phyloP scores from a whole-genome alignment of 2,888 invertebrate species.

The Drosophila lutescens region DNA sequence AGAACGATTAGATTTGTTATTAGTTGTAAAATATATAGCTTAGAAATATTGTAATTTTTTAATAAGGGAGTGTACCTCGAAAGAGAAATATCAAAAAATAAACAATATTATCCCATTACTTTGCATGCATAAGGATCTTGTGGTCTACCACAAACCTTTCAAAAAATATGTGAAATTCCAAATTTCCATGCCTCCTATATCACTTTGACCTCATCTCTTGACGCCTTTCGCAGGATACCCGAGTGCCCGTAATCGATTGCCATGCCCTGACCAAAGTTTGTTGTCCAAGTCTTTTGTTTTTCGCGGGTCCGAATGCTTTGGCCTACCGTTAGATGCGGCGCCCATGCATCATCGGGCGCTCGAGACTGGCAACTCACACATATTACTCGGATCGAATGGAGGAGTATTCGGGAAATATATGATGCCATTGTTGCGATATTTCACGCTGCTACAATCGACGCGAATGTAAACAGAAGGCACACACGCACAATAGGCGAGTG shows the following conservation, averaged over 20 bases:
- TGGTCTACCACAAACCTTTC: background rate
- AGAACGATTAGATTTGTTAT: too few relatives aligned
- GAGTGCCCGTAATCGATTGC: background rate
- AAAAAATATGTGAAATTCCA: background rate
- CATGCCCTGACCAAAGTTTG: constrained; percentile 44
- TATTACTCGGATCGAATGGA: constrained; percentile 45
- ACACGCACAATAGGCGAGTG: constrained; percentile 64
- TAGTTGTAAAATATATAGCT: too few relatives aligned
- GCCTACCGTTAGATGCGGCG: constrained; percentile 58
- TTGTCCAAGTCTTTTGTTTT: constrained; percentile 59
- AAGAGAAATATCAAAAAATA: too few relatives aligned
- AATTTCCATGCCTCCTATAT: background rate
- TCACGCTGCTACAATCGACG: constrained; percentile 55
- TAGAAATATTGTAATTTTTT: too few relatives aligned
- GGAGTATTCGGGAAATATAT: constrained; percentile 70
- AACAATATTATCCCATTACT: too few relatives aligned
- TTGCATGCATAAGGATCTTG: too few relatives aligned
- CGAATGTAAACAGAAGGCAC: constrained; percentile 53
- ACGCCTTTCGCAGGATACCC: constrained; percentile 5
- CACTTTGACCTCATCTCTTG: constrained; percentile 2
- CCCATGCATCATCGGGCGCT: constrained; percentile 62
- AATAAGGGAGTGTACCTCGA: too few relatives aligned
- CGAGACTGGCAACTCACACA: constrained; percentile 36
- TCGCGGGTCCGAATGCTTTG: constrained; percentile 12
- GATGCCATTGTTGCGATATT: constrained; percentile 69